Evolutionary conservation across 2,888 invertebrate genomes (phyloP), one percentile per base, ranked within the genome.

Genomic region (Drosophila leonis): DNA sequence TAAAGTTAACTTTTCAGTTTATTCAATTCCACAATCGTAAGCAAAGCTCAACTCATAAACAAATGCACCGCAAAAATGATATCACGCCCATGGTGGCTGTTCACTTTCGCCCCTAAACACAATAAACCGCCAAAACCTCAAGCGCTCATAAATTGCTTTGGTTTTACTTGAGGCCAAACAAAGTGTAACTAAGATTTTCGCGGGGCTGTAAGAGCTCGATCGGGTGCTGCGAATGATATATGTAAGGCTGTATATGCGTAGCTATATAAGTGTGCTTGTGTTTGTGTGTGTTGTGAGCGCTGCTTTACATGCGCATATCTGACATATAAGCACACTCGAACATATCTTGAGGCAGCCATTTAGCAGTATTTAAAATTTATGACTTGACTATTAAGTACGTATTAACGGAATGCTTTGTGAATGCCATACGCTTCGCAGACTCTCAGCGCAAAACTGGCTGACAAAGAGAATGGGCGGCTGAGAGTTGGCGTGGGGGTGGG

Each of bases 321-420:
- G 72, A 62, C 68, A 72, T 67, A 71, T 81, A 76, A 84, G 84
- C 80, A 82, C 72, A 75, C 88, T 84, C 69, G 74, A 78, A 82
- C 79, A 81, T 75, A 72, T 84, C 90, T 77, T 84, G 79, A 82
- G 82, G 82, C 84, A 82, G 80, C 88, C 90, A 86, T 86, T 87
- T 88, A 82, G 74, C 74, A 77, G 84, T 88, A 84, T 81, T 84
- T 86, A 88, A 86, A 90, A 91, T 90, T 91, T 90, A 90, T 90
- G 90, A 91, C 82, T 88, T 78, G 86, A 80, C 90, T 90, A 90
- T 89, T 90, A 89, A 89, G 89, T 90, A 79, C 82, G 79, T 82
- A 89, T 89, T 90, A 89, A 86, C 83, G 75, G 78, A 74, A 82
- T 83, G 74, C 85, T 90, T 90, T 82, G 86, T 74, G 75, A 57